Evolutionary conservation across 2,888 invertebrate genomes (phyloP), one percentile per base, ranked within the genome.

Genomic region (Mimachlamys varia): DNA sequence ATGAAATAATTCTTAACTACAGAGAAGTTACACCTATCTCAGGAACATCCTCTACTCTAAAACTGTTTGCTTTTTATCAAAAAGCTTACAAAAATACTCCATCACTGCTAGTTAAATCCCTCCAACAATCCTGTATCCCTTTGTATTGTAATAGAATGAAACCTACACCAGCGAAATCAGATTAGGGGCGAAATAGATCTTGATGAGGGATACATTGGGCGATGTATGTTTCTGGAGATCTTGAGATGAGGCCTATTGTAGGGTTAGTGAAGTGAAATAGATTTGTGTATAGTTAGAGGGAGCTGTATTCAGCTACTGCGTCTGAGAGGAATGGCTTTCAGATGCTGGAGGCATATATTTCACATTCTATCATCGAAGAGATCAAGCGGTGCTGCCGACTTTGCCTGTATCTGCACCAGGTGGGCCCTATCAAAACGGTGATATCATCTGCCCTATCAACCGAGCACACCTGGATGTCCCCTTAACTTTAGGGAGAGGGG

Each of bases 81-180:
- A 76, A 27, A 76, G 76, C 76, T 76, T 76, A 76, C 76, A 76
- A 76, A 76, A 76, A 76, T 76, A 76, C 76, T 76, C 76, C 27
- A 76, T 76, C 76, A 76, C 76, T 12, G 33, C 10, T 12, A 76
- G 12, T 76, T 76, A 33, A 76, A 76, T 76, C 76, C 76, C 12
- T 12, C 76, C 33, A 44, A 76, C 76, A 76, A 19, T 76, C 76
- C 76, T 33, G 62, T 76, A 76, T 27, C 76, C 76, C 33, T 76
- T 76, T 76, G 76, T 76, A 76, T 76, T 76, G 76, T 76, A 27
- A 76, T 76, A 76, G 76, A 76, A 76, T 76, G 76, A 76, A 76
- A 76, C 22, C 76, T 76, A 76, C 76, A 76, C 76, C 76, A 17
- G 13, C 27, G 76, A 76, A 76, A 33, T 76, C 33, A 76, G 76